Conservation (phyloP, 2,888 invertebrate genomes). For the Leptinotarsa rubiginosa region DNA sequence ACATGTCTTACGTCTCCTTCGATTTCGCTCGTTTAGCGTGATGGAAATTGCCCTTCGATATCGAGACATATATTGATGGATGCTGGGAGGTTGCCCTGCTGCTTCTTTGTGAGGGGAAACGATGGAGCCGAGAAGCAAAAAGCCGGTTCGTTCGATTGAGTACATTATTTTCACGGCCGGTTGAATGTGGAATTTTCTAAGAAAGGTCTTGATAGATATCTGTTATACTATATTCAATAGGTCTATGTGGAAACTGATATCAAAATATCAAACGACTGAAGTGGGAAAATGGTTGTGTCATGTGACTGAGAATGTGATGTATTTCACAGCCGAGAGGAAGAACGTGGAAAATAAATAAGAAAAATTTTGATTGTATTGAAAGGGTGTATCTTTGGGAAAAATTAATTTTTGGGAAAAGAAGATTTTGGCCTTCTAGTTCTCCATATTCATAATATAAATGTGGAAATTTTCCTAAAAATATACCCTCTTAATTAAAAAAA, state of each 20-base stretch:
- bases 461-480: too few species aligned
- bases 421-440: too few species aligned
- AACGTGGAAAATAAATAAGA: too few species aligned
- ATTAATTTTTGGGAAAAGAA: too few species aligned
- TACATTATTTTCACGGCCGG: not conserved
- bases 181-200: not conserved
- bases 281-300: too few species aligned
- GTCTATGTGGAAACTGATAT: not conserved
- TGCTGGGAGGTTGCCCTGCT: not conserved
- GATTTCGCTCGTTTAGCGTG: not conserved
- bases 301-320: too few species aligned
- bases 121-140: not conserved
- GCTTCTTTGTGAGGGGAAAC: constrained; percentile 1
- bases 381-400: too few species aligned
- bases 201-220: not conserved
- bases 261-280: too few species aligned
- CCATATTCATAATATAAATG: too few species aligned
- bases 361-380: too few species aligned
- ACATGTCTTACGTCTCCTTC: constrained; percentile 3
- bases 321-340: too few species aligned
- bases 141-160: not conserved
- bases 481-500: too few species aligned
- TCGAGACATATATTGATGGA: not conserved
- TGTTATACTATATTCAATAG: not conserved
- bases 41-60: constrained; percentile 1